phyloP scores from a whole-genome alignment of 1,140 invertebrate genomes.

The Geopemphigus sp. region DNA sequence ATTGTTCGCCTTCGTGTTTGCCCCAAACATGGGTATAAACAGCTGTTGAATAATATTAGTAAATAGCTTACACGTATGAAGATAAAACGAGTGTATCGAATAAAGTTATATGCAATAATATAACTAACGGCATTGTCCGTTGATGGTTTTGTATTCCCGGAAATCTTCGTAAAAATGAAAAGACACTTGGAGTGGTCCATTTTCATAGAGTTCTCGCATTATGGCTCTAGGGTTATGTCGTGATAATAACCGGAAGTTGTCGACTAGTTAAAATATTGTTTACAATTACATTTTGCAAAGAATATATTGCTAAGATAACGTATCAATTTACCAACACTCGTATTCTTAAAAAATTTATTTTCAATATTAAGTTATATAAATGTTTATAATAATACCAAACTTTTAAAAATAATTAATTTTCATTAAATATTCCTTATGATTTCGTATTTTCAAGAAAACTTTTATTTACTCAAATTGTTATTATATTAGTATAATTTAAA shows the following conservation, averaged over 20 bases:
- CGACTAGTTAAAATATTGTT: neutral
- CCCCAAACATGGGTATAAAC: constrained; percentile 80
- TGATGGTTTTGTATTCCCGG: constrained; percentile 55
- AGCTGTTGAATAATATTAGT: constrained; percentile 60
- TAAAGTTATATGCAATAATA: neutral
- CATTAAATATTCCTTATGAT: too few species aligned
- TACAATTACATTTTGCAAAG: neutral
- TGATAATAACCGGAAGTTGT: neutral
- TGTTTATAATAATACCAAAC: neutral
- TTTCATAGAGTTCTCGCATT: constrained; percentile 52
- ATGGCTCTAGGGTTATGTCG: constrained; percentile 52
- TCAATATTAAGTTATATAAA: neutral
- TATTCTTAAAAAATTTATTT: too few species aligned
- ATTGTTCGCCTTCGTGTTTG: constrained; percentile 76
- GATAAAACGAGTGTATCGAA: neutral
- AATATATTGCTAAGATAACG: too few species aligned
- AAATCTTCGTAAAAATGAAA: constrained; percentile 60
- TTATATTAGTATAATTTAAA: too few species aligned
- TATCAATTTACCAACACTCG: neutral
- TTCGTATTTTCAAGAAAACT: too few species aligned
- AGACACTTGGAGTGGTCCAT: constrained; percentile 59
- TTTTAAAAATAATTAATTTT: too few species aligned
- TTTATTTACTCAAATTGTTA: too few species aligned
- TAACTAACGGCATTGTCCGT: neutral
- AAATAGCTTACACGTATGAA: neutral